These are phyloP conservation scores for Ditula angustiorana DNA, from an alignment of 2,888 invertebrate genomes.

Conservation along the genomic window DNA sequence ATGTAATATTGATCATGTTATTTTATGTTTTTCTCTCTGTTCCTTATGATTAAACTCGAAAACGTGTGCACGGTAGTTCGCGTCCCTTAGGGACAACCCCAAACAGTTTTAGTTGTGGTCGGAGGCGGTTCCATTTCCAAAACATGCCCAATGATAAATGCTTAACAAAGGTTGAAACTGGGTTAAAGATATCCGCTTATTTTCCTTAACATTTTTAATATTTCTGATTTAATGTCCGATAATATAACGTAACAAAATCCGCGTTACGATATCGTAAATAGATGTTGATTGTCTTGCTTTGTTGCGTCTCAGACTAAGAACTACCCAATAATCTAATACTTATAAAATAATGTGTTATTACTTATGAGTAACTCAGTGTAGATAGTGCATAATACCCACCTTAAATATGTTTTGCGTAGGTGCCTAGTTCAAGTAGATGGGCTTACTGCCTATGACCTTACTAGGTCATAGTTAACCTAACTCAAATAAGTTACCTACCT, in stretches of 20 bases:
- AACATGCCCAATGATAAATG: slow-evolving; percentile 31
- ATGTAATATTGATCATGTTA: slow-evolving; percentile 33
- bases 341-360: no score
- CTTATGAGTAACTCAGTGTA: no score
- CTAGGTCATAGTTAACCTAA: neutral
- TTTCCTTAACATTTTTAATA: neutral
- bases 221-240: slow-evolving; percentile 1
- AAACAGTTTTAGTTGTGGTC: slow-evolving; percentile 18
- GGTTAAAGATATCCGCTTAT: neutral
- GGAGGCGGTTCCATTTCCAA: slow-evolving; percentile 14
- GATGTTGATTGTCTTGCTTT: no score
- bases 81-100: slow-evolving; percentile 18
- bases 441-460: neutral
- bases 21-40: neutral
- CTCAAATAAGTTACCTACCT: slow-evolving; percentile 14
- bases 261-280: no score
- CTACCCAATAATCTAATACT: no score
- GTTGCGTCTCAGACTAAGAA: no score
- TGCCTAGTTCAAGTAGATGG: neutral
- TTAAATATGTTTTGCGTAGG: no score
- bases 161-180: neutral
- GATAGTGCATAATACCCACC: no score
- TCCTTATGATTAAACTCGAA: slow-evolving; percentile 25
- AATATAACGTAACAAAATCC: no score
- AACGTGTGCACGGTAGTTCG: slow-evolving; percentile 15